Conservation (phyloP, 2,888 invertebrate genomes). For the Antitype chi region DNA sequence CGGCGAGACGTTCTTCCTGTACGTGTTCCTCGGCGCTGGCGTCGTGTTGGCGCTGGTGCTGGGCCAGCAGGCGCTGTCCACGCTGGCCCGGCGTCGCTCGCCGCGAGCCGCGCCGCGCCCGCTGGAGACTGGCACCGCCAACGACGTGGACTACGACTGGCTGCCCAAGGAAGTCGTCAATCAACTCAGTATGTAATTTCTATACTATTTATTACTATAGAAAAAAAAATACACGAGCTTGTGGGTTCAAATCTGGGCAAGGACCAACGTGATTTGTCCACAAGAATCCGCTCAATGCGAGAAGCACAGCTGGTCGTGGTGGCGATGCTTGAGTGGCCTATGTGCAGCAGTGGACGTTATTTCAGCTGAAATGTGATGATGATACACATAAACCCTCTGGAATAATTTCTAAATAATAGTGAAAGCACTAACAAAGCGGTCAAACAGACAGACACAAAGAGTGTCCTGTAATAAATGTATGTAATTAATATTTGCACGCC, state of each 20-base stretch:
- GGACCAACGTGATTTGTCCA: not conserved
- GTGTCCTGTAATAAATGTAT: no score
- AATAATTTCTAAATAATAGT: no score
- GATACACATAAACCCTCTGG: no score
- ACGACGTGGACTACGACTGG: constrained; percentile 99
- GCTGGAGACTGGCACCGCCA: constrained; percentile 97
- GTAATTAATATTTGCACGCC: no score
- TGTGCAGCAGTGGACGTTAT: no score
- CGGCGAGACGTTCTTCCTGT: constrained; percentile 99
- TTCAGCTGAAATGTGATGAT: no score
- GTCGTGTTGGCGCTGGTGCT: constrained; percentile 96
- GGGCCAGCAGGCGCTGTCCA: constrained; percentile 96
- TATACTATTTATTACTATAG: not conserved
- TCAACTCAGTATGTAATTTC: constrained; percentile 93
- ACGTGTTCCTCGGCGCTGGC: constrained; percentile 98
- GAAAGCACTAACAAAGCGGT: no score
- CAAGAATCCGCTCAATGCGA: no score
- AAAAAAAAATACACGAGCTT: no score
- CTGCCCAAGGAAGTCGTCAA: constrained; percentile 97
- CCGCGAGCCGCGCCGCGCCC: constrained; percentile 90
- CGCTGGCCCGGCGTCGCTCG: constrained; percentile 94
- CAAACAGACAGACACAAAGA: no score
- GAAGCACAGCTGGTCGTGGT: no score
- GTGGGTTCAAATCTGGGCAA: not conserved
- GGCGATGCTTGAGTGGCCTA: no score